Evolutionary conservation across 2,797 vertebrate species (phyloP).

Genomic region (Chaunax sp.): DNA sequence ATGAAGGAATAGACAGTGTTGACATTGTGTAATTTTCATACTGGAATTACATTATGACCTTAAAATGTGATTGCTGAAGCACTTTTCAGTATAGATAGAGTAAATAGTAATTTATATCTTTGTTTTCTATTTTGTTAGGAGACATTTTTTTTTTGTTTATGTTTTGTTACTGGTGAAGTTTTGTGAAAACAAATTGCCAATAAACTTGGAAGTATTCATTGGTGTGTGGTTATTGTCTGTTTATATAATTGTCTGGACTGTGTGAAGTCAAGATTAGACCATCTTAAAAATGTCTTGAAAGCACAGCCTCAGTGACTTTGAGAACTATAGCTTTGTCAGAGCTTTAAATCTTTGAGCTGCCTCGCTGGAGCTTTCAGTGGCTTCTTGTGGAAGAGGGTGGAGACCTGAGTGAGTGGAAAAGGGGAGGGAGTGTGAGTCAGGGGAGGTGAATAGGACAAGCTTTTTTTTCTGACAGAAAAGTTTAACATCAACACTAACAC

Average conservation of each 20-base stretch:
- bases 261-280: constrained; percentile 2
- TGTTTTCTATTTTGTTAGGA: constrained; percentile 25
- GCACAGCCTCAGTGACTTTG: neutral
- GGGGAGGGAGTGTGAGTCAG: constrained; percentile 46
- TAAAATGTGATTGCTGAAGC: constrained; percentile 27
- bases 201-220: constrained; percentile 30
- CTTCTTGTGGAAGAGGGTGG: constrained; percentile 59
- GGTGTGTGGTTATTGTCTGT: constrained; percentile 13
- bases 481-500: constrained; percentile 78
- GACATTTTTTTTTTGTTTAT: neutral
- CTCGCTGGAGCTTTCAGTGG: neutral
- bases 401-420: constrained; percentile 51
- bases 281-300: neutral
- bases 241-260: neutral
- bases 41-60: neutral
- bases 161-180: constrained; percentile 10
- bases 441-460: constrained; percentile 51
- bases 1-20: neutral
- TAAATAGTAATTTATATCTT: neutral
- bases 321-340: neutral
- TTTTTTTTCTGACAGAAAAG: constrained; percentile 41
- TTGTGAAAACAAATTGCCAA: constrained; percentile 42
- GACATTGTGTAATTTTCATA: constrained; percentile 2
- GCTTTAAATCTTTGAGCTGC: constrained; percentile 4
- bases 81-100: constrained; percentile 22